Evolutionary conservation across 1,140 invertebrate species (phyloP), one percentile per base, ranked within the genome.

Genomic region (Trachelipus rathkii): DNA sequence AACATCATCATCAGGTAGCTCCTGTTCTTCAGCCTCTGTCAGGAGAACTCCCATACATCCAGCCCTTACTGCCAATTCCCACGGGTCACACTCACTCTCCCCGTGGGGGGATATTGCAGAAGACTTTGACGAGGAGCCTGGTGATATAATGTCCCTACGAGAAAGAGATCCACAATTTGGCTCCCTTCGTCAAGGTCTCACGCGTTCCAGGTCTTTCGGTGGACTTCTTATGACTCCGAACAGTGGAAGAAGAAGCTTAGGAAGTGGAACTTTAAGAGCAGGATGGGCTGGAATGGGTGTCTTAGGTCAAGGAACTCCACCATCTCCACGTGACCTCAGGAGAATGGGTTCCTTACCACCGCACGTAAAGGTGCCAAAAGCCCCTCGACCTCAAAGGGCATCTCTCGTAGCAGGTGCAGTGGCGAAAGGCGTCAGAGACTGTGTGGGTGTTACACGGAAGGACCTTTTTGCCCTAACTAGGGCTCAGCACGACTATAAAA

Each of bases 81-180:
- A 33, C 50, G 50, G 50, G 50, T 60, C 8, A 60, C 50, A 19
- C 50, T 19, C 50, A 60, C 50, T 1, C 50, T 13, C 19, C 8
- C 50, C 50, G 50, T 60, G 50, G 50, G 50, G 8, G 19, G 50
- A 60, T 13, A 19, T 13, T 19, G 50, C 8, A 19, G 50, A 19
- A 13, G 50, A 60, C 19, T 60, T 60, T 19, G 50, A 60, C 50
- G 50, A 60, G 19, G 50, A 13, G 50, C 11, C 11, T 2, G 50
- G 50, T 2, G 50, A 60, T 13, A 60, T 60, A 60, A 60, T 60
- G 50, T 60, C 50, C 11, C 50, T 60, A 19, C 50, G 50, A 60
- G 50, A 60, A 19, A 60, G 50, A 60, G 50, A 60, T 60, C 50
- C 50, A 60, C 50, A 60, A 8, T 60, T 60, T 19, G 50, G 50